Percentiles rank a stretch among this genome's conserved stretches.
Conservation (phyloP, 2,888 invertebrate genomes). For the Megastigmus dorsalis region DNA sequence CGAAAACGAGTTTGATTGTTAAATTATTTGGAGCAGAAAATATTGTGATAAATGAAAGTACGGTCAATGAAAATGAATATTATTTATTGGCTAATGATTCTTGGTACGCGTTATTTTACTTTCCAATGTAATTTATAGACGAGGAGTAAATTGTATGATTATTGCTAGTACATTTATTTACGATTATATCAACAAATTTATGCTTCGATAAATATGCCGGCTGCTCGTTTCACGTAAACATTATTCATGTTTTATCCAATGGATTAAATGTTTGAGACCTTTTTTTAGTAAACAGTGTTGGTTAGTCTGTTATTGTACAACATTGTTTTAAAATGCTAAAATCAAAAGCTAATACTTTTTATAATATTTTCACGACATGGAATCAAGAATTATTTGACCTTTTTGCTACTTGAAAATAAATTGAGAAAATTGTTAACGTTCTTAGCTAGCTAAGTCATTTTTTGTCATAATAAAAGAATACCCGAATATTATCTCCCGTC, state of each 20-base stretch:
- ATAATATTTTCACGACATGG: not conserved
- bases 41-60: no score
- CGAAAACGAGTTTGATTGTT: not conserved
- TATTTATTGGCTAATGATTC: not conserved
- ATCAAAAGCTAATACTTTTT: not conserved
- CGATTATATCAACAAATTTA: slow-evolving; percentile 33
- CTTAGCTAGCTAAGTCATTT: no score
- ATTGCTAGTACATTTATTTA: slow-evolving; percentile 38
- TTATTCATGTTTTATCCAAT: slow-evolving; percentile 7
- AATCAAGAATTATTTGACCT: not conserved
- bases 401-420: no score
- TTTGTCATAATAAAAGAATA: no score
- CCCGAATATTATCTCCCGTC: no score
- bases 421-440: not conserved
- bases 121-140: slow-evolving; percentile 13
- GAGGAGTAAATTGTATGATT: slow-evolving; percentile 21
- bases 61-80: no score
- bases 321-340: no score
- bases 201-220: slow-evolving; percentile 30
- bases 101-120: not conserved
- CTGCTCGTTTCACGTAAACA: slow-evolving; percentile 4
- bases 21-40: not conserved
- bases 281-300: no score
- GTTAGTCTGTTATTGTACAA: no score
- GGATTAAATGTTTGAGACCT: not conserved